phyloP scores from a whole-genome alignment of 1,140 invertebrate genomes.

The Drosophila punjabiensis region DNA sequence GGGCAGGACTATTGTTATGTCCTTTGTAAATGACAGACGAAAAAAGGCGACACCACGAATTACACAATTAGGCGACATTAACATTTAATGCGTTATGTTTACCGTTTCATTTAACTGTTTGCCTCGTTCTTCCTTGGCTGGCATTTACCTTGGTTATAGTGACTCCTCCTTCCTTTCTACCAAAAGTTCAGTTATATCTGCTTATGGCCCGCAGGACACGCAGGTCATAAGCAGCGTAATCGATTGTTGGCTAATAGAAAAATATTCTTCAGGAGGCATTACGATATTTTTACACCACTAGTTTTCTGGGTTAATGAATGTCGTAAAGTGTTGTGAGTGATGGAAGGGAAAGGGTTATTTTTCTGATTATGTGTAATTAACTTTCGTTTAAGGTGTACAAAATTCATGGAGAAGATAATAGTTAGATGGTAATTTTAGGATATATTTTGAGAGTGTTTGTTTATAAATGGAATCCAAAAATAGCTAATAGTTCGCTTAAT shows the following conservation, averaged over 20 bases:
- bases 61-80: slow-evolving; percentile 83
- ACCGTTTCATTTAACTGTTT: slow-evolving; percentile 73
- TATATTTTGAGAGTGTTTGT: not conserved
- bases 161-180: not conserved
- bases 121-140: slow-evolving; percentile 14
- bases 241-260: slow-evolving; percentile 78
- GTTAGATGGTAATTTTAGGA: too few relatives aligned
- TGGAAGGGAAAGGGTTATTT: not conserved
- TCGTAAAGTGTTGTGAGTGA: slow-evolving; percentile 39
- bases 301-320: slow-evolving; percentile 37
- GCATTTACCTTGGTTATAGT: not conserved
- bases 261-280: slow-evolving; percentile 43
- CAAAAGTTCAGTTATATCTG: slow-evolving; percentile 13
- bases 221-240: slow-evolving; percentile 75
- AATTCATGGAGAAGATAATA: not conserved
- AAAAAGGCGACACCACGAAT: slow-evolving; percentile 75
- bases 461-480: not conserved
- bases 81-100: slow-evolving; percentile 82
- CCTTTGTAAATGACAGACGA: slow-evolving; percentile 66
- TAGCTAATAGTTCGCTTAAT: not conserved
- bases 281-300: slow-evolving; percentile 13
- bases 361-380: slow-evolving; percentile 27
- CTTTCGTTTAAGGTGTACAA: not conserved
- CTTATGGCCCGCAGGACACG: slow-evolving; percentile 52
- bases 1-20: slow-evolving; percentile 55